Evolutionary conservation across 2,113 vertebrate species (phyloP).

Genomic region (Haemorhous mexicanus): DNA sequence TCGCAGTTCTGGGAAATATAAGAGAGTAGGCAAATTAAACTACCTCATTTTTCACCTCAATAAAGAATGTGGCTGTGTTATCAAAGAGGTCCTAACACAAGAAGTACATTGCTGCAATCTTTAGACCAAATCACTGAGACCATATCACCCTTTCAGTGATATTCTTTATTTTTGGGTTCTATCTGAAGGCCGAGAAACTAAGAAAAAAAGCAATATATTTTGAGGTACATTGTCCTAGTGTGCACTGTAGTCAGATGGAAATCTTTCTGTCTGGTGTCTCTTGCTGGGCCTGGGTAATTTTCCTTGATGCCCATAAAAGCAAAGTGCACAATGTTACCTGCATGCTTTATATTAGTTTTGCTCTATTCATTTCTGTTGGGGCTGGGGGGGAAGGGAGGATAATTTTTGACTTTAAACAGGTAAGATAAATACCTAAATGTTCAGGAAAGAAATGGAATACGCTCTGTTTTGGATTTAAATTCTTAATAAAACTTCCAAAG

Average conservation of each 20-base stretch:
- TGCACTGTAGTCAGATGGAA: not conserved
- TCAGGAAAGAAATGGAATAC: not conserved
- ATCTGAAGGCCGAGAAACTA: not conserved
- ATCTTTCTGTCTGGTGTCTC: not conserved
- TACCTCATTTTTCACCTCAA: not conserved
- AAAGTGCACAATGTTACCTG: not conserved
- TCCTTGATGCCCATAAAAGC: not conserved
- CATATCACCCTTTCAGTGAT: not conserved
- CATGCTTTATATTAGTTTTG: not conserved
- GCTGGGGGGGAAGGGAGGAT: rapidly evolving
- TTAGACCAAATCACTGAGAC: not conserved
- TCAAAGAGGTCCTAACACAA: not conserved
- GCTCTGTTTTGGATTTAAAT: not conserved
- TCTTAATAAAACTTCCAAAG: not conserved
- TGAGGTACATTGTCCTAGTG: not conserved
- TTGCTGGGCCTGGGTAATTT: not conserved
- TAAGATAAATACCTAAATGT: not conserved
- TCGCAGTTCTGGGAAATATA: not conserved
- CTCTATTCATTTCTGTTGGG: not conserved
- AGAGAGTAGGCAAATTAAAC: not conserved
- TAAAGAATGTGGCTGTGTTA: not conserved
- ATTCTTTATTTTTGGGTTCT: not conserved
- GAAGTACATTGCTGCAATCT: not conserved
- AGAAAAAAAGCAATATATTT: not conserved
- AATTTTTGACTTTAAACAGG: not conserved